Evolutionary conservation across 1,140 invertebrate genomes (phyloP), one percentile per base, ranked within the genome.

Genomic region (Drosophila bipectinata): DNA sequence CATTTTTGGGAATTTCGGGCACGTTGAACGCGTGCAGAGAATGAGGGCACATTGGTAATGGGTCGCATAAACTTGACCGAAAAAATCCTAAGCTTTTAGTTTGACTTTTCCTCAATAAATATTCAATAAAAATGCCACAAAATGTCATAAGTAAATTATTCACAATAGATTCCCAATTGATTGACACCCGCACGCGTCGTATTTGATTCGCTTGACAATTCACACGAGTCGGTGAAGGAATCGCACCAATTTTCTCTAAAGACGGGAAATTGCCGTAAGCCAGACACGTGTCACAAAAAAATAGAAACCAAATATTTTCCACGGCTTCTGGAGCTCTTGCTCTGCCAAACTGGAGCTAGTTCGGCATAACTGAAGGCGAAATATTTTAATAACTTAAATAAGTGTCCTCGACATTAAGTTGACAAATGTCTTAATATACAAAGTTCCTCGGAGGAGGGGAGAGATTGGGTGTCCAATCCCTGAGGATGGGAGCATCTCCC

Each of bases 101-200:
- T 3, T 24, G 15, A 21, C 34, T n/a, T n/a, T 10, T 10, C 32
- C 32, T 12, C 10, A 44, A 18, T 7, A 10, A 32, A 53, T 75
- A 83, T 83, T 84, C 68, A 87, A 87, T 75, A 81, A 81, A 87
- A 39, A 71, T 75, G 78, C 67, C 73, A 78, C 47, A 51, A 53
- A 75, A 81, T 57, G 82, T 82, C 78, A 88, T 87, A 77, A 88
- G 78, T 88, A 85, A 88, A 88, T 79, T 88, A 88, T 87, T 72
- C 83, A 87, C 74, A 76, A 82, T 79, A 75, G 79, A 82, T 82
- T 75, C 53, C 37, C 55, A 30, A 63, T 88, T 87, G 82, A 88
- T 87, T 87, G 82, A 87, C 83, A 64, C 66, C 56, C 72, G 80
- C 80, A 87, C 82, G 78, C 82, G 82, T 82, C 78, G 81, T 67